phyloP scores from a whole-genome alignment of 2,797 vertebrate genomes.

The Gymnodraco acuticeps region DNA sequence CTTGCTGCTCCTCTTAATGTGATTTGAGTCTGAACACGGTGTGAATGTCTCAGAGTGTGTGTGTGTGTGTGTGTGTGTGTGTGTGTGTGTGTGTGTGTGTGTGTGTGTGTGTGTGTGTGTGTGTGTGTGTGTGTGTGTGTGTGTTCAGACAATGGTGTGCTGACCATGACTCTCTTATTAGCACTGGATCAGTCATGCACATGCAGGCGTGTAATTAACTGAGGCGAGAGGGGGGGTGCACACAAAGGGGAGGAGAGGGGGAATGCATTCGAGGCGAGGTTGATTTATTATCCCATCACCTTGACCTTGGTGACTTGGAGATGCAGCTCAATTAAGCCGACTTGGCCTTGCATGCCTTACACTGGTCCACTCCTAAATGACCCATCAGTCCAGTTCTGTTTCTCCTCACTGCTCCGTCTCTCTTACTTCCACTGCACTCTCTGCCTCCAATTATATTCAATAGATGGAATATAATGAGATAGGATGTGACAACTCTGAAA shows the following conservation, averaged over 20 bases:
- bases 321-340: conserved; percentile 80
- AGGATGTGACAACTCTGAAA: conserved; percentile 25
- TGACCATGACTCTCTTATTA: conserved; percentile 76
- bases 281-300: conserved; percentile 84
- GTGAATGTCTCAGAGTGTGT: conserved; percentile 12
- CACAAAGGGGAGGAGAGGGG: conserved; percentile 22
- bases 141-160: conserved; percentile 48
- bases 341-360: conserved; percentile 61
- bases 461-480: conserved; percentile 27
- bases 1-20: conserved; percentile 39
- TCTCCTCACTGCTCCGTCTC: conserved; percentile 11
- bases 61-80: too few relatives aligned
- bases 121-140: not conserved
- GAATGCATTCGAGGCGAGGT: conserved; percentile 39
- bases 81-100: too few relatives aligned
- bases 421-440: conserved; percentile 18
- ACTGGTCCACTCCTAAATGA: conserved; percentile 69
- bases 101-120: too few relatives aligned
- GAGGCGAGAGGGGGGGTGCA: conserved; percentile 25
- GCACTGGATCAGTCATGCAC: conserved; percentile 74
- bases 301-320: conserved; percentile 79
- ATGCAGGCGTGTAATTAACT: conserved; percentile 80
- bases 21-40: conserved; percentile 48
- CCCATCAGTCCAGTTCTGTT: conserved; percentile 45
- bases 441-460: conserved; percentile 35